Evolutionary conservation across 2,113 vertebrate species (phyloP).

Genomic region (Pterophyllum scalare): DNA sequence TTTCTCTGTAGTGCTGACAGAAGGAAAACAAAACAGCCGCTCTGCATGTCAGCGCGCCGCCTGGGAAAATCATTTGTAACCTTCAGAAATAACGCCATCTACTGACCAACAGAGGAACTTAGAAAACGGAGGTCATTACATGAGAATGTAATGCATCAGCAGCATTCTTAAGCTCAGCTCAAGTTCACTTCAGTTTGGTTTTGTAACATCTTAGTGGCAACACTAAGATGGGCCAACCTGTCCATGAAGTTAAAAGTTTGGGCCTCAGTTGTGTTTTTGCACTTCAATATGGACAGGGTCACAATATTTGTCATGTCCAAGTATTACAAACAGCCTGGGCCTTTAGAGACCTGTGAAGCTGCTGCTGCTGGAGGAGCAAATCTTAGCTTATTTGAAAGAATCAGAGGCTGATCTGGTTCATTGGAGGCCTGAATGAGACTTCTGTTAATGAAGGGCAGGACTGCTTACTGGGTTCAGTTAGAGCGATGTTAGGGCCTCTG

Average conservation of each 20-base stretch:
- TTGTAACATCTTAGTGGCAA: background rate
- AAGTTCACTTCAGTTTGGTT: background rate
- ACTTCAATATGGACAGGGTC: background rate
- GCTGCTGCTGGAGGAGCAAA: background rate
- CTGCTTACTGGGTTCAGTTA: background rate
- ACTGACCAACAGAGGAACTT: background rate
- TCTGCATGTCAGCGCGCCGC: background rate
- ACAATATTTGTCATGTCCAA: background rate
- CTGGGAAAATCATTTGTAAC: background rate
- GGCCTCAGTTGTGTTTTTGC: background rate
- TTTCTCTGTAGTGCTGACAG: background rate
- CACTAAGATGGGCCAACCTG: background rate
- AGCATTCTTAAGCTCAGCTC: background rate
- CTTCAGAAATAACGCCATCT: constrained; percentile 18
- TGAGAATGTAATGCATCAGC: too few relatives aligned
- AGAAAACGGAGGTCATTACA: background rate
- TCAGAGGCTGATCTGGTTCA: background rate
- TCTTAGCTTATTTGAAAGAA: background rate
- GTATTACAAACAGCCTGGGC: background rate
- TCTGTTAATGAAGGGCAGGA: background rate
- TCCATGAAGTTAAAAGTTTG: background rate
- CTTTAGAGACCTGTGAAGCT: background rate
- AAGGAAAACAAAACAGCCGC: background rate
- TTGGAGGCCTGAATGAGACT: background rate
- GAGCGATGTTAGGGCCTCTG: background rate